phyloP scores from a whole-genome alignment of 1,140 invertebrate genomes.

The Calosoma granatense region DNA sequence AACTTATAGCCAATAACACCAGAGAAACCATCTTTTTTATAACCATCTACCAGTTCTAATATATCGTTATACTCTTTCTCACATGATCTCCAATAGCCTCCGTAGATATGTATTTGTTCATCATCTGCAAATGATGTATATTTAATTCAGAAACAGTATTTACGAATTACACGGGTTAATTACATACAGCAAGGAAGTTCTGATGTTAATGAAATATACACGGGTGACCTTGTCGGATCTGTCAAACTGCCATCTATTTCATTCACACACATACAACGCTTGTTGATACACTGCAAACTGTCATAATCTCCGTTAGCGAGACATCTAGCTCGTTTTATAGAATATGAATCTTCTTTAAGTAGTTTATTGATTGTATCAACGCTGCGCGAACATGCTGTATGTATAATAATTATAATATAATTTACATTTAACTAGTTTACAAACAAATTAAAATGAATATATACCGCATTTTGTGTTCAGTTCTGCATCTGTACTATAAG shows the following conservation, averaged over 20 bases:
- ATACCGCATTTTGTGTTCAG: slow-evolving; percentile 45
- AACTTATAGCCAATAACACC: slow-evolving; percentile 31
- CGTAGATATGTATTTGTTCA: slow-evolving; percentile 22
- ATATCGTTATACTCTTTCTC: slow-evolving; percentile 32
- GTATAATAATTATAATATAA: slow-evolving; percentile 11
- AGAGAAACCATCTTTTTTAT: slow-evolving; percentile 27
- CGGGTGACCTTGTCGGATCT: slow-evolving; percentile 21
- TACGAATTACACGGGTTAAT: no score
- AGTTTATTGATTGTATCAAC: slow-evolving; percentile 27
- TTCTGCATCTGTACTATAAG: slow-evolving; percentile 33
- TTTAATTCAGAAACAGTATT: no score
- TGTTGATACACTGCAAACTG: slow-evolving; percentile 42
- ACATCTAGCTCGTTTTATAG: slow-evolving; percentile 34
- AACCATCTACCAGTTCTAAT: slow-evolving; percentile 28
- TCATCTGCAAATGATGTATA: slow-evolving; percentile 24
- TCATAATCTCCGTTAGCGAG: slow-evolving; percentile 43
- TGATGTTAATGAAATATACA: slow-evolving; percentile 34
- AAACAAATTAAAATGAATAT: slow-evolving; percentile 17
- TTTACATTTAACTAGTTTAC: background rate
- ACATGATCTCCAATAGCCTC: slow-evolving; percentile 38
- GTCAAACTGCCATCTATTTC: slow-evolving; percentile 34
- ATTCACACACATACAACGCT: slow-evolving; percentile 44
- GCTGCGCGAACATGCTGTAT: slow-evolving; percentile 39
- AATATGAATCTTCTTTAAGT: slow-evolving; percentile 22
- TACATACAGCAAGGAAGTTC: slow-evolving; percentile 45